Conservation (phyloP, 1,140 invertebrate genomes). For the Pogonognathellus flavescens region DNA sequence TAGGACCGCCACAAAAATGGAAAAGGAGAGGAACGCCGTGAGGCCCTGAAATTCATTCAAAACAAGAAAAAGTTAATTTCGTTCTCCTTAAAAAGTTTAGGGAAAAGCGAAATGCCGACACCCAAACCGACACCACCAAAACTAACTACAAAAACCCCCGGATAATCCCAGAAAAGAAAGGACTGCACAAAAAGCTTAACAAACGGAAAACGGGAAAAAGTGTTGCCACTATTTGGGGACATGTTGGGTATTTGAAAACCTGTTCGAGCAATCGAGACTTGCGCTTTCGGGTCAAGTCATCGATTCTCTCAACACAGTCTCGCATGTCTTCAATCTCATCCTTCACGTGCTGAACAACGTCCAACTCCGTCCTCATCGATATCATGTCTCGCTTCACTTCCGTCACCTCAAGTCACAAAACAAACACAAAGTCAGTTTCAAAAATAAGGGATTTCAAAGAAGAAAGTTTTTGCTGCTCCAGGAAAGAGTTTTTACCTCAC, state of each 20-base stretch:
- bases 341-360: constrained; percentile 92
- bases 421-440: neutral
- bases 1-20: constrained; percentile 92
- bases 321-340: constrained; percentile 93
- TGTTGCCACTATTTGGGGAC: neutral
- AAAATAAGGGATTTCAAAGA: neutral
- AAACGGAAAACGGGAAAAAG: neutral
- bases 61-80: neutral
- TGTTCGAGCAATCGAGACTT: constrained; percentile 67
- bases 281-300: constrained; percentile 70
- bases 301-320: constrained; percentile 89
- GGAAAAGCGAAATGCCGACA: neutral
- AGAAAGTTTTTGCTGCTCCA: neutral
- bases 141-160: neutral
- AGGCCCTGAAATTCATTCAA: constrained; percentile 77
- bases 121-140: neutral
- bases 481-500: constrained; percentile 76
- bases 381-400: constrained; percentile 93
- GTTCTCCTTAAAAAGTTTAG: neutral
- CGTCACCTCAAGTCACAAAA: constrained; percentile 71
- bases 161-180: constrained; percentile 7
- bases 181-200: neutral
- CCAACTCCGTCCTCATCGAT: constrained; percentile 91
- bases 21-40: constrained; percentile 91
- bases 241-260: constrained; percentile 47